These are phyloP conservation scores for Climacteris rufus DNA, from an alignment of 2,113 vertebrate genomes.

Conservation along the genomic window DNA sequence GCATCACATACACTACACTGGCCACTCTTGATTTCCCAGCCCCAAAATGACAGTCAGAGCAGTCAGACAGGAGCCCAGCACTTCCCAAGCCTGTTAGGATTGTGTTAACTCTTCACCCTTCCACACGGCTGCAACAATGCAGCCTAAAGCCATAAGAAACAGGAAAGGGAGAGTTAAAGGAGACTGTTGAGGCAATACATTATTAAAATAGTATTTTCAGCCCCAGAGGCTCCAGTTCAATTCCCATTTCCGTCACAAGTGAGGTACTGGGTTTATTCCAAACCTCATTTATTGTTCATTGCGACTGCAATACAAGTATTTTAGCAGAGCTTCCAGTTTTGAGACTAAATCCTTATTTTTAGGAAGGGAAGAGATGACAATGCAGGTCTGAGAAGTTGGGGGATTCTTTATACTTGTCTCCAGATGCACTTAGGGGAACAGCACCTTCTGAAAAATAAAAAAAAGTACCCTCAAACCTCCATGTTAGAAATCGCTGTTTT, in stretches of 20 bases:
- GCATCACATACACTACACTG: background rate
- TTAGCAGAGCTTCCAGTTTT: background rate
- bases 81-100: background rate
- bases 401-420: background rate
- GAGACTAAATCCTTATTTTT: background rate
- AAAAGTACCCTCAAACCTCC: background rate
- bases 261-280: slow-evolving; percentile 23
- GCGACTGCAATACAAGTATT: background rate
- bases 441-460: background rate
- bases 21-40: background rate
- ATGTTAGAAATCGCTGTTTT: background rate
- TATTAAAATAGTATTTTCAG: slow-evolving; percentile 26
- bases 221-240: background rate
- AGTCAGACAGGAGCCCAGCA: background rate
- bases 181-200: background rate
- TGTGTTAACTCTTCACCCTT: slow-evolving; percentile 2
- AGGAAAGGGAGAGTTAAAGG: background rate
- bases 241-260: background rate
- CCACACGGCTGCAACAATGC: background rate
- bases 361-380: background rate
- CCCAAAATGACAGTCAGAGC: background rate
- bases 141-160: background rate
- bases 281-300: background rate
- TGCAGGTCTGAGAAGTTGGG: background rate
- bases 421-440: background rate